Evolutionary conservation across 2,113 vertebrate genomes (phyloP), one percentile per base, ranked within the genome.

Genomic region (Gyps fulvus): DNA sequence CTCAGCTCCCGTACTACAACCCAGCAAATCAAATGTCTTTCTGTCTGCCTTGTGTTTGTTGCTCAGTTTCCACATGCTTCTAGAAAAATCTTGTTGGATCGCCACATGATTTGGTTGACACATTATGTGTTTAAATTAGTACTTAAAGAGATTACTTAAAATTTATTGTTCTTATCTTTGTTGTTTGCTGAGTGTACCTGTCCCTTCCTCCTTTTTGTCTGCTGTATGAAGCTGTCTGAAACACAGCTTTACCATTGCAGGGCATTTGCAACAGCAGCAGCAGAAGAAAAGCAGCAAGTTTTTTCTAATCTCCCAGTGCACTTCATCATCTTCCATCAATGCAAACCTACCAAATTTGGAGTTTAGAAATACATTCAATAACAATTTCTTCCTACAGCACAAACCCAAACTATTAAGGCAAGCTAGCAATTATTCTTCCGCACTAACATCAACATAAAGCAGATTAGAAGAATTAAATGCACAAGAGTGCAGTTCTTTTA

Each of bases 401-500:
- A 80, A 94, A 73, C 95, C 55, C 73, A 94, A 95, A 92, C 87
- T 93, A 55, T 89, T 94, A 93, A 89, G 83, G 71, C 77, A 95
- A 95, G 90, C 89, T 58, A 92, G 80, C 1, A 76, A 92, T 92
- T 95, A 86, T 71, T 95, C 93, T 90, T 96, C 83, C 3, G 22
- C 65, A 70, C 87, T 91, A 96, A 94, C 93, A 93, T 92, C 93
- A 94, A 92, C 86, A 94, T 81, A 83, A 85, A 93, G 86, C 73
- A 94, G 93, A 95, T 97, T 95, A 97, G 92, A 92, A 86, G 84
- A 96, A 97, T 95, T 95, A 95, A 97, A 94, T 83, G 59, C 93
- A 94, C 90, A 88, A 79, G 87, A 95, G 91, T 89, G 71, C 79
- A 90, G 87, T 96, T 96, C 96, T 96, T 95, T 93, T 93, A 93